phyloP scores from a whole-genome alignment of 2,113 vertebrate genomes.

The Siphamia tubifer region DNA sequence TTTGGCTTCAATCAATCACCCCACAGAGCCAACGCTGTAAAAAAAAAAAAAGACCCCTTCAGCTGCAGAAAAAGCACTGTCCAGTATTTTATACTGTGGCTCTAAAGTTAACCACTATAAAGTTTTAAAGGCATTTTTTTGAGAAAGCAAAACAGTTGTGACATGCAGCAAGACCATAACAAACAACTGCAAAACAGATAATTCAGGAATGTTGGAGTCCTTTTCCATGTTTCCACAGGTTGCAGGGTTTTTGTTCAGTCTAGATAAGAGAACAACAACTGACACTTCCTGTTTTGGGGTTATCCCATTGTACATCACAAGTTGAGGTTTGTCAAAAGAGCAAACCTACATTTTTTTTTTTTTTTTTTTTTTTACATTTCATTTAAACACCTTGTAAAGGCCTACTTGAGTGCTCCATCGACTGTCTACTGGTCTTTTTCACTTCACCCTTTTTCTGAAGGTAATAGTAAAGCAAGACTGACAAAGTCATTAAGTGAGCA shows the following conservation, averaged over 20 bases:
- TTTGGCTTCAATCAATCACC: constrained; percentile 55
- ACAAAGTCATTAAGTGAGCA: constrained; percentile 70
- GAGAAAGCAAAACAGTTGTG: background rate
- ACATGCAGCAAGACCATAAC: background rate
- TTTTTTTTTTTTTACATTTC: background rate
- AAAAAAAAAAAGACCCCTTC: constrained; percentile 51
- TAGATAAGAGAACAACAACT: constrained; percentile 1
- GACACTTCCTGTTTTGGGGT: background rate
- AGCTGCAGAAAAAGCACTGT: constrained; percentile 58
- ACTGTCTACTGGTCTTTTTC: background rate
- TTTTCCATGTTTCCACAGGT: background rate
- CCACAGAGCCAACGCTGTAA: constrained; percentile 50
- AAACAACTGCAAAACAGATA: constrained; percentile 19
- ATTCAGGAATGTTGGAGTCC: constrained; percentile 23
- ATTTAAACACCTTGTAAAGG: background rate
- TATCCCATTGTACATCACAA: background rate
- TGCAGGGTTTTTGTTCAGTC: background rate
- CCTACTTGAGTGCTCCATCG: background rate
- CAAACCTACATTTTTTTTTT: background rate
- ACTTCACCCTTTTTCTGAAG: constrained; percentile 6
- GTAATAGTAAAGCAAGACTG: constrained; percentile 14
- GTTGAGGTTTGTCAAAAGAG: background rate
- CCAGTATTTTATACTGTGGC: constrained; percentile 15
- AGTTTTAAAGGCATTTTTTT: background rate
- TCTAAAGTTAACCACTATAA: background rate